Evolutionary conservation across 2,113 vertebrate genomes (phyloP).

Genomic region (Hemibagrus wyckioides): DNA sequence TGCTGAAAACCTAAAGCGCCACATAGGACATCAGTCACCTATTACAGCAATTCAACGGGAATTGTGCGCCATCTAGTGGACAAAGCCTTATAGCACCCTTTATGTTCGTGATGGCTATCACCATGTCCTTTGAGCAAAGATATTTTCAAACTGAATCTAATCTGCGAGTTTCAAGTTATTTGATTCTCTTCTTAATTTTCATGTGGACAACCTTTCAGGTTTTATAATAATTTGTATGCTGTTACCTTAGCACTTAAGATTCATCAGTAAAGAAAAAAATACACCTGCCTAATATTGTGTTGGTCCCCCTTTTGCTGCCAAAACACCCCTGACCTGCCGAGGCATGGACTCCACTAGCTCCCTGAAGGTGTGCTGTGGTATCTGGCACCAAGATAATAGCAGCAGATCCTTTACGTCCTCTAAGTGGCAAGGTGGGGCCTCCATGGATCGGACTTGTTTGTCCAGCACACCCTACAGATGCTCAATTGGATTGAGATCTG

Average conservation of each 20-base stretch:
- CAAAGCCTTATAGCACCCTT: not conserved
- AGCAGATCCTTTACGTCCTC: too few species aligned
- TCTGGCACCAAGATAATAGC: too few species aligned
- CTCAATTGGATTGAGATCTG: too few species aligned
- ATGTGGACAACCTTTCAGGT: not conserved
- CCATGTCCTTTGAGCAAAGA: not conserved
- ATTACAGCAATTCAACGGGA: conserved; percentile 3
- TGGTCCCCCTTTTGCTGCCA: too few species aligned
- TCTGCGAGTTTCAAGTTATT: not conserved
- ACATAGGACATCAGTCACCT: not conserved
- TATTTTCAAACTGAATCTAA: not conserved
- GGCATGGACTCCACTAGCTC: too few species aligned
- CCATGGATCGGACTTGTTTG: too few species aligned
- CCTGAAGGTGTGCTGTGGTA: too few species aligned
- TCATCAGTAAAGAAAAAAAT: not conserved
- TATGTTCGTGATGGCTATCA: not conserved
- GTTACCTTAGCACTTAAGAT: not conserved
- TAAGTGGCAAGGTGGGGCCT: too few species aligned
- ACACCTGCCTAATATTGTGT: too few species aligned
- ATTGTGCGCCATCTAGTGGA: conserved; percentile 61
- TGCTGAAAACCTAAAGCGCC: not conserved
- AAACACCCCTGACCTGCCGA: too few species aligned
- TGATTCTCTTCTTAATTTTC: not conserved
- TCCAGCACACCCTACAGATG: too few species aligned
- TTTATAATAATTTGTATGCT: not conserved